Percentiles rank a stretch among this genome's conserved stretches.
These are phyloP conservation scores for Potamarius usumacintae DNA, from an alignment of 2,113 vertebrate genomes.

Conservation along the genomic window DNA sequence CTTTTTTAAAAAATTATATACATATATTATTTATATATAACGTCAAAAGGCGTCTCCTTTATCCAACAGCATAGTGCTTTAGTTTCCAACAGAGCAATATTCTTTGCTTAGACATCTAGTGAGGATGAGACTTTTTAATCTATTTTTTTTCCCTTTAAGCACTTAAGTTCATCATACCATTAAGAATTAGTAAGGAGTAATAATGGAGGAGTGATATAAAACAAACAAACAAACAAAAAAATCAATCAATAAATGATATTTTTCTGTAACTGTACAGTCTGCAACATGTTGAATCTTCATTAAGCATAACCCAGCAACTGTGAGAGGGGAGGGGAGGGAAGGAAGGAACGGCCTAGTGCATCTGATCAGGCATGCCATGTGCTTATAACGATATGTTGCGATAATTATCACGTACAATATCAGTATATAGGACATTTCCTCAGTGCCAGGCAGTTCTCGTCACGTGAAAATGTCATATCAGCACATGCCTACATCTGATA, in stretches of 20 bases:
- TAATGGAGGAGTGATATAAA: constrained; percentile 58
- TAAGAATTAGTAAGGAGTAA: constrained; percentile 47
- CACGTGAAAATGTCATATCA: not conserved
- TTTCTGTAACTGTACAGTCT: constrained; percentile 25
- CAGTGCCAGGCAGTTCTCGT: not conserved
- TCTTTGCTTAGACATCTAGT: constrained; percentile 73
- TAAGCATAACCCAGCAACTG: not conserved
- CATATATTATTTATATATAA: constrained; percentile 81
- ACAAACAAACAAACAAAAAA: constrained; percentile 28
- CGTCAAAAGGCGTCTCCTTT: constrained; percentile 80
- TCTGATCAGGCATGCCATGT: not conserved
- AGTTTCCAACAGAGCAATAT: constrained; percentile 79
- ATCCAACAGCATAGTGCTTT: constrained; percentile 85
- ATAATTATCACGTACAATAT: not conserved
- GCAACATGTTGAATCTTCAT: not conserved
- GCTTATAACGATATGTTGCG: not conserved
- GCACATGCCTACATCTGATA: not conserved
- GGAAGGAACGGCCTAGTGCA: not conserved
- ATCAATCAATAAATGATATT: constrained; percentile 3
- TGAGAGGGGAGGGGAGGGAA: not conserved
- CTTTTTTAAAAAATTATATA: constrained; percentile 72
- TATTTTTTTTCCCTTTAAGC: constrained; percentile 66
- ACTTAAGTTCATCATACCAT: constrained; percentile 69
- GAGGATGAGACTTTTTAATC: constrained; percentile 69
- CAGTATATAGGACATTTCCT: too few relatives aligned